A percentile compares a stretch with the other conserved stretches of the same genome.
Conservation (phyloP, 2,888 invertebrate species). For the Diaprepes abbreviatus region DNA sequence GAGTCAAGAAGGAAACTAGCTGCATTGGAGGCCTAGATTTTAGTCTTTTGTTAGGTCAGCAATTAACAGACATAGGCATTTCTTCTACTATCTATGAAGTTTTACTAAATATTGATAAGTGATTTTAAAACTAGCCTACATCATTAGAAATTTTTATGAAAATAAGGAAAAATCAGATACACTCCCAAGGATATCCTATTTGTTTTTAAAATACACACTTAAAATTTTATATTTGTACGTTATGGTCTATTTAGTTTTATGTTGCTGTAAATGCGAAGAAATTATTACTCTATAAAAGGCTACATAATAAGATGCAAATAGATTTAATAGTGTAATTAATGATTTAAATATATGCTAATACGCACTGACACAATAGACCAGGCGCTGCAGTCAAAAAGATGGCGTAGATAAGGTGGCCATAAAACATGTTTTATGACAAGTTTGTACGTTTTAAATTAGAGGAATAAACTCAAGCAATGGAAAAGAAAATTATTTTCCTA, state of each 20-base stretch:
- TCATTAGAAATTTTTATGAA: no score
- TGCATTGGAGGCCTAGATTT: no score
- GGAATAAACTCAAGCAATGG: no score
- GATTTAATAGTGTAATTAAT: constrained; percentile 31
- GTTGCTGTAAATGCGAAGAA: constrained; percentile 34
- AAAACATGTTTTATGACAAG: not conserved
- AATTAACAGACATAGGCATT: no score
- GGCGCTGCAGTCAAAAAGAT: constrained; percentile 12
- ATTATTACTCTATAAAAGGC: constrained; percentile 38
- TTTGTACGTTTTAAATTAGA: no score
- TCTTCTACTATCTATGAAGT: no score
- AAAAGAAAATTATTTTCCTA: no score
- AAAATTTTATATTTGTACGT: constrained; percentile 10
- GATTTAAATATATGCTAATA: constrained; percentile 31
- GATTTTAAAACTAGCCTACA: no score
- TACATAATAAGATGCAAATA: constrained; percentile 33
- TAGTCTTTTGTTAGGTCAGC: no score
- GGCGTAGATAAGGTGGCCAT: constrained; percentile 4
- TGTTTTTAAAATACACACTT: not conserved
- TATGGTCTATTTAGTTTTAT: constrained; percentile 43
- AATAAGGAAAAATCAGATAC: no score
- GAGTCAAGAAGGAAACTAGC: no score
- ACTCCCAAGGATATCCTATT: not conserved
- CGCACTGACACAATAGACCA: constrained; percentile 26
- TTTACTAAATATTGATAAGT: no score